Evolutionary conservation across 2,113 vertebrate species (phyloP), one percentile per base, ranked within the genome.

Genomic region (Haemorhous mexicanus): DNA sequence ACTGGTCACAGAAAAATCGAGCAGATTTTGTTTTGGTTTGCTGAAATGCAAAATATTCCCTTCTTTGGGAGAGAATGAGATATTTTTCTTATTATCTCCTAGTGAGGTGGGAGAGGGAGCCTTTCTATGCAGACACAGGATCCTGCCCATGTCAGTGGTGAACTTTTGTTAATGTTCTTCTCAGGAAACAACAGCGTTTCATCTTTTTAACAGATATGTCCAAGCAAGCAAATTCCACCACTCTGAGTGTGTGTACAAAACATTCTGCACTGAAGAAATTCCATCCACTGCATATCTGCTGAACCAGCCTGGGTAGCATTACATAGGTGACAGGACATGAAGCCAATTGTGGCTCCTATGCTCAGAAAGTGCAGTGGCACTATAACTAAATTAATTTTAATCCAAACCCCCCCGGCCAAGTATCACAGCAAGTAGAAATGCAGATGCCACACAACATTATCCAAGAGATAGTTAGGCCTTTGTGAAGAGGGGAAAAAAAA

Each of bases 181-280:
- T 91, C 62, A 70, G 87, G 64, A 91, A 96, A 96, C 59, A 88
- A 72, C 63, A 88, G 72, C 0, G 0, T 88, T 97, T 93, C 72
- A 90, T 81, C 50, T 92, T 92, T 90, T 86, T 43, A 90, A 39
- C 30, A 87, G 67, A 83, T 93, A 78, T 80, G 46, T 76, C 84
- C 82, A 93, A 93, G 58, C 30, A 95, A 95, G 92, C 72, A 94
- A 91, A 96, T 94, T 94, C 91, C 91, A 88, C 46, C 67, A 59
- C 52, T 95, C 47, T n/a, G 58, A 72, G 12, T 43, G 13, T 27
- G 10, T 69, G 49, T n/a, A 76, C 53, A 76, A 85, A 95, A 85
- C 28, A 53, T 50, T 69, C 59, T 8, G 2, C n/a, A 44, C 24
- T 1, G 15, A 74, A 94, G 37, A 77, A 91, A 93, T 90, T 63